phyloP scores from a whole-genome alignment of 2,888 invertebrate species.

The Desoria tigrina region DNA sequence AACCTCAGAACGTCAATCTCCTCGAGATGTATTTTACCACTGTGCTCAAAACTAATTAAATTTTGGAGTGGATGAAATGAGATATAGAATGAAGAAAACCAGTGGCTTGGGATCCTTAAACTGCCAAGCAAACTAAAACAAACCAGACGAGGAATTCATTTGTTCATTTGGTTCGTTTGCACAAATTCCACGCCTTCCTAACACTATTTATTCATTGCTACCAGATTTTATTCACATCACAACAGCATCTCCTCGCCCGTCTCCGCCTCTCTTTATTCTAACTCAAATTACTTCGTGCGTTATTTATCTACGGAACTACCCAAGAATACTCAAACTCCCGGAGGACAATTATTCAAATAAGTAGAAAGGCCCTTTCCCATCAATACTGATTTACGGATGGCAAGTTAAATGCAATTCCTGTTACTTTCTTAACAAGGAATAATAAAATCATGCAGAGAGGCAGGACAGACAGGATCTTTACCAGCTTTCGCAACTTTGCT shows the following conservation, averaged over 20 bases:
- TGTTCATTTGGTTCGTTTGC: slow-evolving; percentile 11
- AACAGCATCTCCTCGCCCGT: not conserved
- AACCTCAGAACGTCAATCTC: slow-evolving; percentile 14
- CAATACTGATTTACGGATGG: not conserved
- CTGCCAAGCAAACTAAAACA: slow-evolving; percentile 8
- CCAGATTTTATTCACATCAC: slow-evolving; percentile 14
- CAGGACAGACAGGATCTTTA: too few relatives aligned
- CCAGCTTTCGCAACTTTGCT: too few relatives aligned
- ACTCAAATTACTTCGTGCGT: slow-evolving; percentile 17
- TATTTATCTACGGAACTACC: slow-evolving; percentile 18
- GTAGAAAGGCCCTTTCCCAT: not conserved
- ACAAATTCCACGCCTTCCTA: slow-evolving; percentile 5
- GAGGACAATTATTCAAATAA: slow-evolving; percentile 9
- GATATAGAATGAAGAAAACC: slow-evolving; percentile 1
- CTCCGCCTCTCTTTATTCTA: slow-evolving; percentile 5
- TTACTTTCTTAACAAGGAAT: too few relatives aligned
- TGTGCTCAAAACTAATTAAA: slow-evolving; percentile 11
- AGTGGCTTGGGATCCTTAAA: not conserved
- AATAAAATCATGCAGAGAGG: too few relatives aligned
- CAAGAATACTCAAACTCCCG: slow-evolving; percentile 8
- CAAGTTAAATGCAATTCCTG: too few relatives aligned
- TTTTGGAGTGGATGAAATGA: slow-evolving; percentile 10
- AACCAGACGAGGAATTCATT: slow-evolving; percentile 13
- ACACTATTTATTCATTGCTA: slow-evolving; percentile 1
- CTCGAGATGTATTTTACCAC: not conserved